A percentile compares a stretch with the other conserved stretches of the same genome.
These are phyloP conservation scores for Chaenogobius annularis DNA, from an alignment of 2,113 vertebrate species.

Conservation along the genomic window DNA sequence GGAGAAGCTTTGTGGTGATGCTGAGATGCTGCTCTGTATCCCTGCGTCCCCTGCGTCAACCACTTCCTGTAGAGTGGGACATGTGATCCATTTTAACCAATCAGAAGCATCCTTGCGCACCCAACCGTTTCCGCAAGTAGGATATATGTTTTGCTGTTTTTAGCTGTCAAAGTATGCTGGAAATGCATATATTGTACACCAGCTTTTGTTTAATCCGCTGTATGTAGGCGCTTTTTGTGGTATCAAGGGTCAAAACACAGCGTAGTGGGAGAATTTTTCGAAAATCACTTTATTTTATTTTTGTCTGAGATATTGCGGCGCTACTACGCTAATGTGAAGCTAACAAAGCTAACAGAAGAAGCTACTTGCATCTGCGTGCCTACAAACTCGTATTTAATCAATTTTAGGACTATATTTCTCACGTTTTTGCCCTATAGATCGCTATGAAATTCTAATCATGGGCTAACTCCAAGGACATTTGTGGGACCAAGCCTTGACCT, in stretches of 20 bases:
- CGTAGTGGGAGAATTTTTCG: background rate
- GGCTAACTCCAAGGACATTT: slow-evolving; percentile 30
- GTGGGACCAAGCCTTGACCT: background rate
- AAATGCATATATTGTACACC: background rate
- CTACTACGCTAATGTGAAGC: slow-evolving; percentile 16
- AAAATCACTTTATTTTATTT: no score
- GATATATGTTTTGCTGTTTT: slow-evolving; percentile 50
- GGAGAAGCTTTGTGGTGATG: background rate
- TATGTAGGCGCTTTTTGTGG: background rate
- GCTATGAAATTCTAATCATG: slow-evolving; percentile 24
- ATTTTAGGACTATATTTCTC: background rate
- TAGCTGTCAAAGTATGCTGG: slow-evolving; percentile 12
- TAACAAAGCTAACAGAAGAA: slow-evolving; percentile 52
- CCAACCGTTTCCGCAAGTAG: slow-evolving; percentile 43
- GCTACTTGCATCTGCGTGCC: slow-evolving; percentile 6
- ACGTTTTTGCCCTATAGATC: background rate
- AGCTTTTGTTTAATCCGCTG: background rate
- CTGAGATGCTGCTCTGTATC: slow-evolving; percentile 9
- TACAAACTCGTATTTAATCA: background rate
- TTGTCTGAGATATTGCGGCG: background rate
- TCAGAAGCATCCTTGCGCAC: slow-evolving; percentile 15
- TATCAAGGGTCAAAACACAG: background rate
- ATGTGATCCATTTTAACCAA: slow-evolving; percentile 33
- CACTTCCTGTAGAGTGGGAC: slow-evolving; percentile 53
- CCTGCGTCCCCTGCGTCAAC: background rate